phyloP scores from a whole-genome alignment of 1,140 invertebrate species.

The Planococcus citri region DNA sequence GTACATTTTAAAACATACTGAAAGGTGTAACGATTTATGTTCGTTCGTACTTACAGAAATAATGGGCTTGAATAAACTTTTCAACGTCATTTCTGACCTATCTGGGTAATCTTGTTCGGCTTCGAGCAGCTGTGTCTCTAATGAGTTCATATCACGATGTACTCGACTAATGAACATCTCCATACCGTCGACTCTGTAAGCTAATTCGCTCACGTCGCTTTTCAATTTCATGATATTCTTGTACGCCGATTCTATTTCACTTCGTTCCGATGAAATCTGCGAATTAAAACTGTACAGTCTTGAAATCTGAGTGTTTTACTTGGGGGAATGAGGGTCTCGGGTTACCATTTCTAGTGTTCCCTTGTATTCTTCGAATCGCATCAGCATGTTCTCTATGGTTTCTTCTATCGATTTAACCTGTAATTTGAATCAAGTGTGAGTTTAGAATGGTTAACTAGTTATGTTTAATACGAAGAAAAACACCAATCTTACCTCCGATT shows the following conservation, averaged over 20 bases:
- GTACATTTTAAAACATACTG: neutral
- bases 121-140: neutral
- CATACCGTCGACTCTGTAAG: neutral
- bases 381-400: neutral
- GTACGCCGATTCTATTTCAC: neutral
- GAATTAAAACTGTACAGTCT: neutral
- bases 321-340: neutral
- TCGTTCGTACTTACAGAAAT: neutral
- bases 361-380: constrained; percentile 12
- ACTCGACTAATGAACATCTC: constrained; percentile 10
- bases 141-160: neutral
- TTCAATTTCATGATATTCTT: neutral
- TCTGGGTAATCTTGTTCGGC: constrained; percentile 11
- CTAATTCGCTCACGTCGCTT: neutral
- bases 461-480: neutral
- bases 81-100: neutral
- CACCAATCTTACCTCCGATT: neutral
- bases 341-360: constrained; percentile 9
- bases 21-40: too few species aligned
- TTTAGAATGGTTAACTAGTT: neutral
- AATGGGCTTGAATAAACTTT: constrained; percentile 12
- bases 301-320: neutral
- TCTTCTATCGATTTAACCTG: neutral
- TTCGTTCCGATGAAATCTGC: neutral
- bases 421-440: neutral